Percentiles rank a stretch among this genome's conserved stretches.
phyloP scores from a whole-genome alignment of 2,888 invertebrate genomes.

The Scaptomyza cyrtandrae region DNA sequence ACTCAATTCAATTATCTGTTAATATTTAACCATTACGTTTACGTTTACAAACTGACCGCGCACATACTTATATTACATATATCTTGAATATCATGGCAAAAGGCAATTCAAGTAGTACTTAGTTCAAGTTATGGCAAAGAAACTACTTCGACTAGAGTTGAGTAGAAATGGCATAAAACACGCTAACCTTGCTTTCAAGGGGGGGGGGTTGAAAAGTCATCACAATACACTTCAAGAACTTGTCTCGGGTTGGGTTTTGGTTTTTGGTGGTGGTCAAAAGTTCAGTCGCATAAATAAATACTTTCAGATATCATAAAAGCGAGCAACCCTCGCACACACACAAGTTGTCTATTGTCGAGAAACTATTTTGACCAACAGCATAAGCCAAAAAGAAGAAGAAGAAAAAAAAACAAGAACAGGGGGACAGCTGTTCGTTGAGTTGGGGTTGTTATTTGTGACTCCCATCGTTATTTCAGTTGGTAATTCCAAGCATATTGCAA shows the following conservation, averaged over 20 bases:
- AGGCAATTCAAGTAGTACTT: slow-evolving; percentile 31
- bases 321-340: slow-evolving; percentile 19
- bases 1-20: slow-evolving; percentile 80
- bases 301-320: slow-evolving; percentile 42
- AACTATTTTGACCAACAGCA: slow-evolving; percentile 69
- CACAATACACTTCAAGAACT: neutral
- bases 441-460: slow-evolving; percentile 9
- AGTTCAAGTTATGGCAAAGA: slow-evolving; percentile 40
- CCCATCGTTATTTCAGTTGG: slow-evolving; percentile 47
- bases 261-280: slow-evolving; percentile 44
- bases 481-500: slow-evolving; percentile 81
- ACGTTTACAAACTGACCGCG: slow-evolving; percentile 36
- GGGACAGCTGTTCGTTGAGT: slow-evolving; percentile 10
- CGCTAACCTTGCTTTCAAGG: slow-evolving; percentile 22
- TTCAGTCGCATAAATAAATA: slow-evolving; percentile 61
- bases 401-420: no score
- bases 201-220: neutral
- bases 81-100: slow-evolving; percentile 33
- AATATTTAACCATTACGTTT: slow-evolving; percentile 72
- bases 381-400: slow-evolving; percentile 43
- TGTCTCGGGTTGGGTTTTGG: neutral
- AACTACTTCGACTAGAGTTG: neutral
- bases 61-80: slow-evolving; percentile 4
- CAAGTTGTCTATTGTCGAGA: slow-evolving; percentile 37
- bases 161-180: slow-evolving; percentile 34